These are phyloP conservation scores for Athrips mouffetella DNA, from an alignment of 2,888 invertebrate species.

Conservation along the genomic window DNA sequence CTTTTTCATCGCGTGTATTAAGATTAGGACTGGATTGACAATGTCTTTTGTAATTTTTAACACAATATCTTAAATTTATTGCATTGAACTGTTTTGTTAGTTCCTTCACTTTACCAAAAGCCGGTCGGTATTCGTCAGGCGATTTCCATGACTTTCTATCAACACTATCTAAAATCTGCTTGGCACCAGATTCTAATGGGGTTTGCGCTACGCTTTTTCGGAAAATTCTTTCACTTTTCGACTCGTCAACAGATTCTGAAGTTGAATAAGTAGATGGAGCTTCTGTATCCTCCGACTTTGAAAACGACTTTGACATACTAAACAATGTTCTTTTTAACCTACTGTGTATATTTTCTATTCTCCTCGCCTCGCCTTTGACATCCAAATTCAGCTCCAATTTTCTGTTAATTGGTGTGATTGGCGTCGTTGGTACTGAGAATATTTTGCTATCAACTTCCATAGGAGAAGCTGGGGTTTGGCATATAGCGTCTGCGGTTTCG, in stretches of 20 bases:
- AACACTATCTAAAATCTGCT: slow-evolving; percentile 55
- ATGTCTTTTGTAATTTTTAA: slow-evolving; percentile 61
- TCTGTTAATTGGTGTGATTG: slow-evolving; percentile 30
- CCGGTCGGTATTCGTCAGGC: slow-evolving; percentile 82
- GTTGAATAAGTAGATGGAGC: slow-evolving; percentile 55
- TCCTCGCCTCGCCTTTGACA: slow-evolving; percentile 45
- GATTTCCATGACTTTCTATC: slow-evolving; percentile 82
- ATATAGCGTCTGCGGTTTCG: slow-evolving; percentile 58
- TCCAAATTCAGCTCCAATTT: slow-evolving; percentile 52
- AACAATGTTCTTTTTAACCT: slow-evolving; percentile 55
- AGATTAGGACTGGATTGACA: slow-evolving; percentile 73
- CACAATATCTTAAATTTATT: slow-evolving; percentile 65
- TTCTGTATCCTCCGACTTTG: slow-evolving; percentile 63
- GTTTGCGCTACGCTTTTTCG: slow-evolving; percentile 32
- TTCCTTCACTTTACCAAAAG: slow-evolving; percentile 84
- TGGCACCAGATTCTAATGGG: slow-evolving; percentile 47
- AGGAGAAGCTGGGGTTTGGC: slow-evolving; percentile 59
- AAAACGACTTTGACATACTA: slow-evolving; percentile 54
- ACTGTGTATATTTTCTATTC: slow-evolving; percentile 51
- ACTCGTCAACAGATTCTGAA: slow-evolving; percentile 55
- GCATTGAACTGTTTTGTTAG: slow-evolving; percentile 83
- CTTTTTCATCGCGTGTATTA: slow-evolving; percentile 44
- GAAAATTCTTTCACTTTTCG: slow-evolving; percentile 27
- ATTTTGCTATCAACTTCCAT: slow-evolving; percentile 34
- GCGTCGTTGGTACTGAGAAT: slow-evolving; percentile 23